Evolutionary conservation across 1,140 invertebrate species (phyloP), one percentile per base, ranked within the genome.

Genomic region (Saccostrea echinata): DNA sequence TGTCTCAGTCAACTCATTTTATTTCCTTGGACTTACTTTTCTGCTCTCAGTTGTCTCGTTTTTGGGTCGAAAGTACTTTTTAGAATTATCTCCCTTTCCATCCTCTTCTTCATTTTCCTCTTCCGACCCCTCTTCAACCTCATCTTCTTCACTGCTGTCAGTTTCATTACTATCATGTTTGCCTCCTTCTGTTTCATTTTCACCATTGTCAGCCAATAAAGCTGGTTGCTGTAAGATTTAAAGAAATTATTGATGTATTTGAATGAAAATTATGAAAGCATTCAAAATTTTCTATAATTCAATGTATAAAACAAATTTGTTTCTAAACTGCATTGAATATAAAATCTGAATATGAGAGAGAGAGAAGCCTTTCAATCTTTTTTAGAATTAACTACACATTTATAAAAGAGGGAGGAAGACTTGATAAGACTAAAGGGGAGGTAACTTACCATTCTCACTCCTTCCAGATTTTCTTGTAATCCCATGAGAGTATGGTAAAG

Each of bases 381-480:
- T 57, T 16, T 57, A 57, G 55, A 57, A 57, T 57, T 57, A 57
- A 57, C 13, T 0, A 57, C 3, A 57, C 13, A 3, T 18, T 16
- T 71, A 30, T 71, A 30, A 24, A 8, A 24, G 57, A 64, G 24
- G 57, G 57, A 24, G 57, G 24, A n/a, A 21, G 18, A 21, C 24
- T 33, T 71, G 24, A 71, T 27, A 24, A 71, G 6, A 51, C 21
- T 82, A 30, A 43, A 51, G 80, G 51, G 51, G 51, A 8, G 24
- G 18, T 35, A 76, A 86, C 84, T 86, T 85, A 93, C 94, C 87
- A 94, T 90, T 90, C 96, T 95, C 4, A 97, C 96, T 61, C 97
- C 97, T 4, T 97, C 97, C 35, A 98, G 94, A 94, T 98, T 97
- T 30, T 96, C 94, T 94, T 97, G 98, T 81, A 99, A 95, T 3